Base-by-base conservation (phyloP, 1,140 invertebrate genomes). In the Drosophila teissieri region DNA sequence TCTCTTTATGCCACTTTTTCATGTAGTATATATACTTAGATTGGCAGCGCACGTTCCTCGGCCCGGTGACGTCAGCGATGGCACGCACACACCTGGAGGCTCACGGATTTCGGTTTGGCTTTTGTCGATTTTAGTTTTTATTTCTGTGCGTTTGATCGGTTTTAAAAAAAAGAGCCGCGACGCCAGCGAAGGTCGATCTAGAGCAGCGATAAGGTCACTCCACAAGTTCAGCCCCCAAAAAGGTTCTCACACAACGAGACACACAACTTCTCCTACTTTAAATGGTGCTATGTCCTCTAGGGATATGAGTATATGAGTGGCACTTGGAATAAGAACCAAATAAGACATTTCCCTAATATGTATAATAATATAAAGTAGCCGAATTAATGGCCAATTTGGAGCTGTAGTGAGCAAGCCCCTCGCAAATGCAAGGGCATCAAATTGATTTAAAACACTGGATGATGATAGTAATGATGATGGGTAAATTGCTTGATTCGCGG, bases 401-500 rank as follows among this genome's bases (percentile, higher is more conserved):
- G 17, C 7, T 31, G 10, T 10, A 2, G 7, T 27, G 31, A 8
- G 7, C 7, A 31, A 1, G 7, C 17, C 10, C 12, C 49, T 15
- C 36, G 36, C 8, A 55, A 39, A 24, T 3, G 15, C 64, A 57
- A 70, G 68, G 68, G 52, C 65, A 70, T 48, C 65, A 70, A 68
- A 56, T 69, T 76, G 53, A 74, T 67, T 63, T 56, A 73, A 74
- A 73, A 61, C 68, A 73, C 49, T 37, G 31, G 24, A 54, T 58
- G 40, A 56, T 73, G 22, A 39, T 63, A 15, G 54, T 68, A 42
- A 54, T 55, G 42, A 45, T 56, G 45, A 62, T 77, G 56, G 46
- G 42, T 77, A 77, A 69, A 68, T 77, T 69, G 74, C 74, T 44
- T 76, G 74, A 77, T 77, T 77, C 55, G 63, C 58, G 56, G 44